Conservation (phyloP, 2,888 invertebrate genomes). For the Cactoblastis cactorum region DNA sequence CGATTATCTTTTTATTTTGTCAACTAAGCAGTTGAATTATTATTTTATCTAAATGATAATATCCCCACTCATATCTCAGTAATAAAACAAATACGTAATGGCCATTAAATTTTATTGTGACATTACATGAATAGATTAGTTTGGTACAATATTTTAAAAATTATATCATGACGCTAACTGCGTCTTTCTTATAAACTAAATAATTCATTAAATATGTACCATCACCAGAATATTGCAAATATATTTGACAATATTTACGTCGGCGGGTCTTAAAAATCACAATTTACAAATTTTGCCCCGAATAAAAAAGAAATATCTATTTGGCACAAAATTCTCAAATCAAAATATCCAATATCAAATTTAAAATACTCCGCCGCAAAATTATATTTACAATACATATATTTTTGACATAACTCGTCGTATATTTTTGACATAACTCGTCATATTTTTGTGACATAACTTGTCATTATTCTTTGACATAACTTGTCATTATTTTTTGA, state of each 20-base stretch:
- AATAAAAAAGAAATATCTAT: conserved; percentile 70
- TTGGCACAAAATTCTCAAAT: conserved; percentile 73
- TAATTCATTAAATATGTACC: conserved; percentile 36
- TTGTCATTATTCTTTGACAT: no score
- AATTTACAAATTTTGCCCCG: conserved; percentile 65
- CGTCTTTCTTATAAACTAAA: conserved; percentile 35
- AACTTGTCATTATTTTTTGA: conserved; percentile 29
- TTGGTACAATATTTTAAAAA: conserved; percentile 56
- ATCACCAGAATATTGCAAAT: conserved; percentile 50
- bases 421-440: no score
- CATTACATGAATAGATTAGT: conserved; percentile 58
- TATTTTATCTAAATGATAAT: not conserved
- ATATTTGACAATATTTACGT: conserved; percentile 44
- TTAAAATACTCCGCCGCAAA: conserved; percentile 25
- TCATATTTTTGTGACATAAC: no score
- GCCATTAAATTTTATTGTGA: conserved; percentile 56
- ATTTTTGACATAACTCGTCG: no score
- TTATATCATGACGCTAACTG: conserved; percentile 62
- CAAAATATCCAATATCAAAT: conserved; percentile 20
- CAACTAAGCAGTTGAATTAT: not conserved
- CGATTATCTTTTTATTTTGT: not conserved
- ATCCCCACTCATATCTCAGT: not conserved
- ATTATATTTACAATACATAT: conserved; percentile 12
- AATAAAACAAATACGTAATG: conserved; percentile 42
- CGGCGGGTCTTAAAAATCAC: conserved; percentile 52